These are phyloP conservation scores for Actinostola sp. DNA, from an alignment of 92 coral and sea anemone species.

Conservation along the genomic window DNA sequence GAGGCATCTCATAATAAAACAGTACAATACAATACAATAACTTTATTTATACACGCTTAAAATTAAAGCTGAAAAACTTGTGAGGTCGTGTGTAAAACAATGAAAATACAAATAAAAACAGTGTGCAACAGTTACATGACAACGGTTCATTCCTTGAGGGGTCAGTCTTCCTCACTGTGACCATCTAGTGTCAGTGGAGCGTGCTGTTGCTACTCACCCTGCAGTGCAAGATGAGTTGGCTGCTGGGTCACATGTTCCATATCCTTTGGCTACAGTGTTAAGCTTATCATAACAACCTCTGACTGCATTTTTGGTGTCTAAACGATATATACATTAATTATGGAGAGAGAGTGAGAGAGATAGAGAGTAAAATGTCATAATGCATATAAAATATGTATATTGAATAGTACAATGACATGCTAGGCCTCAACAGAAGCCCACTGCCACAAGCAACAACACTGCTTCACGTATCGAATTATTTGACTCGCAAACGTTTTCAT, in stretches of 20 bases:
- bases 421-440: too few species aligned
- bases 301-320: conserved; percentile 45
- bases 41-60: too few species aligned
- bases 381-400: neutral
- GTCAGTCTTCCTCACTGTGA: neutral
- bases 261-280: conserved; percentile 69
- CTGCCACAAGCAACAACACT: too few species aligned
- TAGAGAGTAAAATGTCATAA: neutral
- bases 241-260: conserved; percentile 66
- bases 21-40: too few species aligned
- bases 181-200: neutral
- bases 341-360: neutral
- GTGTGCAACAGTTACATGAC: too few species aligned
- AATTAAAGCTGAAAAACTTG: too few species aligned
- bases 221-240: conserved; percentile 57
- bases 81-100: too few species aligned
- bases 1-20: too few species aligned
- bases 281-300: conserved; percentile 70
- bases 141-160: neutral
- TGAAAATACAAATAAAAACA: too few species aligned
- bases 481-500: too few species aligned
- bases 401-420: too few species aligned
- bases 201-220: conserved; percentile 23
- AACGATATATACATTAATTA: neutral
- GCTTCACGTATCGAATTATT: too few species aligned